Base-by-base conservation (phyloP, 2,113 vertebrate genomes). In the Chamaetylas fuelleborni region DNA sequence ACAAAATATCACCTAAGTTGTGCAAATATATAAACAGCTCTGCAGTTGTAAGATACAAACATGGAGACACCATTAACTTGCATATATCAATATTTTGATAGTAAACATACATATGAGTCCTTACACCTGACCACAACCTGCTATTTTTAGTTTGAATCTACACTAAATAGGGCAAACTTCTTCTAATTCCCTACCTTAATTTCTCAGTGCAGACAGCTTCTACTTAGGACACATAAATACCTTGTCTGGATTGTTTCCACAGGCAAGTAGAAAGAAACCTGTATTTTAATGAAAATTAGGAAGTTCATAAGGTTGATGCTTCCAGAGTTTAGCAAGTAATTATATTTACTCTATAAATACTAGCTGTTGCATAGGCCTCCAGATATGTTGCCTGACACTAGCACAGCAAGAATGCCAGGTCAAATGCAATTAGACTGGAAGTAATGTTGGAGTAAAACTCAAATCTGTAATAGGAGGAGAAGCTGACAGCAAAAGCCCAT, bases 351-450 rank as follows among this genome's bases (percentile, higher is more conserved):
- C 53, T 83, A 28, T 88, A 93, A 95, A 91, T 70, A 92, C 42
- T 88, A 81, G 84, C 29, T 92, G n/a, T 89, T 86, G 71, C 78
- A 74, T 15, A 71, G 80, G 76, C 86, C 51, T 95, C 65, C 48
- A 92, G 91, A 92, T 58, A 93, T 36, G 60, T 33, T 92, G 79
- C 73, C 84, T 94, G 87, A 92, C 76, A 87, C 31, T 45, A 83
- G 33, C 34, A 33, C 48, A 90, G 60, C 90, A 92, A 93, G 86
- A 95, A 65, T 69, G 84, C 42, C 0, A 0, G 91, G 91, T 96
- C 94, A 95, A 91, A 92, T 79, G 83, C 90, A 97, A 96, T 81
- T 97, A 97, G 96, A 77, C 93, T 97, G 96, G 95, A 97, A 97
- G 84, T 96, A 97, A 97, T 95, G 77, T 16, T 48, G 56, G 88